Evolutionary conservation across 2,113 vertebrate species (phyloP).

Genomic region (Marmota monax): DNA sequence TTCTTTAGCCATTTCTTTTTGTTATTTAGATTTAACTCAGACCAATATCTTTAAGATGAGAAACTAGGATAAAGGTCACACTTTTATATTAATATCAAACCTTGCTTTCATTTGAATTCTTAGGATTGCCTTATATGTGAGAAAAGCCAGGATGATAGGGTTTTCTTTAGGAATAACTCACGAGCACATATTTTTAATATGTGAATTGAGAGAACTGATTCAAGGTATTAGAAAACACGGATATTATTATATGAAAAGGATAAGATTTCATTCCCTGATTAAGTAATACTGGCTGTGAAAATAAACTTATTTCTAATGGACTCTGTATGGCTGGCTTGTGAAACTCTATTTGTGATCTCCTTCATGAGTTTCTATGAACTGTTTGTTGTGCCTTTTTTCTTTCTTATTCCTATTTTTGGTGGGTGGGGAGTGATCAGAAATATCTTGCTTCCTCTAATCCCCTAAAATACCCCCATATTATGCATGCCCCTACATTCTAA

Average conservation of each 20-base stretch:
- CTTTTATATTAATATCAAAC: slow-evolving; percentile 16
- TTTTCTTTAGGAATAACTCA: not conserved
- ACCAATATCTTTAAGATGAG: not conserved
- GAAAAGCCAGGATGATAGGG: not conserved
- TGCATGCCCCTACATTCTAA: not conserved
- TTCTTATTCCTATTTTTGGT: not conserved
- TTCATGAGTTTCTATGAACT: not conserved
- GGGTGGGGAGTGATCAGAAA: slow-evolving; percentile 30
- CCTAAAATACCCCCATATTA: not conserved
- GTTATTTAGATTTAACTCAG: not conserved
- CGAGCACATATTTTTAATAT: not conserved
- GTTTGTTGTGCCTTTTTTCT: not conserved
- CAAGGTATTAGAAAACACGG: not conserved
- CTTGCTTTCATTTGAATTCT: slow-evolving; percentile 10
- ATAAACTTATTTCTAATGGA: not conserved
- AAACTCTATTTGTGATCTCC: not conserved
- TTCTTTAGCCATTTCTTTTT: not conserved
- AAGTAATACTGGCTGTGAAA: not conserved
- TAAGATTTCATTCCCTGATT: not conserved
- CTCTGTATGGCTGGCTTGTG: not conserved
- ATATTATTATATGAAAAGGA: not conserved
- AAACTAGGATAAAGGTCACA: not conserved
- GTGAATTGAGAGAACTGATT: not conserved
- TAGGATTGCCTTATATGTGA: not conserved
- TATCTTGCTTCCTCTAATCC: not conserved